phyloP scores from a whole-genome alignment of 2,113 vertebrate species.

The Neotragus pygmaeus region DNA sequence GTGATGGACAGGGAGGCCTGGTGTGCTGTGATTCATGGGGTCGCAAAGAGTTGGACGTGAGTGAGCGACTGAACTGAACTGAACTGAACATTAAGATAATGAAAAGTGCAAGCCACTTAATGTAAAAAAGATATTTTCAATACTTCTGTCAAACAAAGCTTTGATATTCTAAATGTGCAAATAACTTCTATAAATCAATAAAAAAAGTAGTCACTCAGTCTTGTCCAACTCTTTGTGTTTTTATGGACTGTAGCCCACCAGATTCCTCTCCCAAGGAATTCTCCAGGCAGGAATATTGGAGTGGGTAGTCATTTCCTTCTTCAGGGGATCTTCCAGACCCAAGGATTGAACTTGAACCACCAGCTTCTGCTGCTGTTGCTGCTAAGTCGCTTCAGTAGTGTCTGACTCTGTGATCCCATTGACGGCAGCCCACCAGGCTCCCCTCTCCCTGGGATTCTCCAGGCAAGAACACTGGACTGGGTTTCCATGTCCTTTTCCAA shows the following conservation, averaged over 20 bases:
- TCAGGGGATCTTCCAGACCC: not conserved
- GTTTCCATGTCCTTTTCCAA: too few relatives aligned
- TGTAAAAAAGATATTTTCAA: not conserved
- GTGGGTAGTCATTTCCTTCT: not conserved
- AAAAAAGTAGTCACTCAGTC: not conserved
- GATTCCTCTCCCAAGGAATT: not conserved
- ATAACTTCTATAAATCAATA: not conserved
- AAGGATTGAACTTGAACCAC: too few relatives aligned
- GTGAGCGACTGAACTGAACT: too few relatives aligned
- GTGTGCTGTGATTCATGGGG: too few relatives aligned
- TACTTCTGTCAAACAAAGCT: not conserved
- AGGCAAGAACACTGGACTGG: too few relatives aligned
- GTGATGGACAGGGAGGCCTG: too few relatives aligned
- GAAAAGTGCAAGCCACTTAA: not conserved
- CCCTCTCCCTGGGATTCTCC: too few relatives aligned
- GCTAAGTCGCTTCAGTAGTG: too few relatives aligned
- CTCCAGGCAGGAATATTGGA: not conserved
- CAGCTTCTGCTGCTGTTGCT: too few relatives aligned
- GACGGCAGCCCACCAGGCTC: too few relatives aligned
- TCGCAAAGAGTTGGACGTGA: too few relatives aligned
- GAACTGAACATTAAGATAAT: not conserved
- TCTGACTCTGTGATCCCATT: fast-evolving
- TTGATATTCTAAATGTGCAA: not conserved
- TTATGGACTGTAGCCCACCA: not conserved
- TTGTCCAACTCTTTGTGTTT: fast-evolving